Percentiles rank a stretch among this genome's conserved stretches.
Conservation (phyloP, 2,113 vertebrate species). For the Henicopernis longicauda region DNA sequence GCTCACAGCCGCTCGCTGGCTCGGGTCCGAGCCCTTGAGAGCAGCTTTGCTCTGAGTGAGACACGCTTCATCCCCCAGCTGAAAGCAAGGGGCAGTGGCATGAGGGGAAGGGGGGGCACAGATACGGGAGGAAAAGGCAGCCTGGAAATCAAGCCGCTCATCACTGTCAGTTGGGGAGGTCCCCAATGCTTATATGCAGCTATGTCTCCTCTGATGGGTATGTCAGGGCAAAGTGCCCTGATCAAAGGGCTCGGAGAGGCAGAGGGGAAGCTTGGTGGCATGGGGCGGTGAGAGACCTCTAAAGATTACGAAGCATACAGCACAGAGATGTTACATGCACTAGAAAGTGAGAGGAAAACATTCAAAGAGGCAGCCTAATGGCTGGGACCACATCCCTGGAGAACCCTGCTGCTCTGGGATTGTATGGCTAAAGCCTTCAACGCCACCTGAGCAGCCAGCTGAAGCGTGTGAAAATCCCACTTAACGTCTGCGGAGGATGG, state of each 20-base stretch:
- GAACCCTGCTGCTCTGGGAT: background rate
- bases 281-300: background rate
- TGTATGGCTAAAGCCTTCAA: background rate
- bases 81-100: background rate
- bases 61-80: background rate
- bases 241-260: background rate
- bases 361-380: background rate
- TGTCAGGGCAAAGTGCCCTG: background rate
- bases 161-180: background rate
- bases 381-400: background rate
- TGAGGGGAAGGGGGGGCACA: background rate
- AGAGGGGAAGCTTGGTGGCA: fast-evolving
- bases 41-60: background rate
- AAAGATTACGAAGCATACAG: background rate
- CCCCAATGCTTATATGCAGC: fast-evolving
- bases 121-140: background rate
- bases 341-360: background rate
- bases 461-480: background rate
- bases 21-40: background rate
- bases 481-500: background rate
- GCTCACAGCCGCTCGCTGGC: background rate
- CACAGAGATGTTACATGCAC: background rate
- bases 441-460: background rate
- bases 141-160: background rate
- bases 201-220: background rate